Conservation (phyloP, 2,113 vertebrate species). For the Gobio gobio region DNA sequence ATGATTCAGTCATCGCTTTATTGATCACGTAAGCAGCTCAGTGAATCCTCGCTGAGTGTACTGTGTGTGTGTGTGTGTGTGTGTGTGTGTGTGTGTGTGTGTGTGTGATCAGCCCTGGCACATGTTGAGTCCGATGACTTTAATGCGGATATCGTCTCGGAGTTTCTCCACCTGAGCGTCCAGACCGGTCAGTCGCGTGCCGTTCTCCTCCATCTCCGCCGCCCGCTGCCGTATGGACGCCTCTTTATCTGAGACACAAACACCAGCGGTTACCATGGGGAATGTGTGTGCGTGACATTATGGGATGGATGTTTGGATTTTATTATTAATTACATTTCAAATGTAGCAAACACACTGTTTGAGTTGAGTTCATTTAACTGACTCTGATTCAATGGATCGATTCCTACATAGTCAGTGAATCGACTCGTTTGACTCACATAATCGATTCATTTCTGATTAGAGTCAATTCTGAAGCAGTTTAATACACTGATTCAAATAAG, state of each 20-base stretch:
- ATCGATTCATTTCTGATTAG: no score
- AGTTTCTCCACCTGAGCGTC: slow-evolving; percentile 33
- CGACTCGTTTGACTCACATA: background rate
- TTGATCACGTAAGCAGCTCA: no score
- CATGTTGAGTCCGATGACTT: background rate
- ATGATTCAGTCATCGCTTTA: no score
- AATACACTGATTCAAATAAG: background rate
- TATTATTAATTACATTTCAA: no score
- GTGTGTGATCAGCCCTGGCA: slow-evolving; percentile 38
- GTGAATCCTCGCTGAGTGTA: no score
- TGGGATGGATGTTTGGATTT: no score
- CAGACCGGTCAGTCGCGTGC: background rate
- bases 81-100: background rate
- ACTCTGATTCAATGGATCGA: no score
- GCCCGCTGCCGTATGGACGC: background rate
- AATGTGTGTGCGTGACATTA: background rate
- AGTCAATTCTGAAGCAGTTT: background rate
- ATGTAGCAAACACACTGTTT: no score
- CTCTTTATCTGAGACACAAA: slow-evolving; percentile 47
- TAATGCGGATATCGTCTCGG: slow-evolving; percentile 17
- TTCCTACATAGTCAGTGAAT: background rate
- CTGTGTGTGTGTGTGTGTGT: background rate
- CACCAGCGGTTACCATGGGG: background rate
- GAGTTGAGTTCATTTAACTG: no score
- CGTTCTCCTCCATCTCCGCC: background rate